Conservation (phyloP, 2,113 vertebrate genomes). For the Pavo muticus region DNA sequence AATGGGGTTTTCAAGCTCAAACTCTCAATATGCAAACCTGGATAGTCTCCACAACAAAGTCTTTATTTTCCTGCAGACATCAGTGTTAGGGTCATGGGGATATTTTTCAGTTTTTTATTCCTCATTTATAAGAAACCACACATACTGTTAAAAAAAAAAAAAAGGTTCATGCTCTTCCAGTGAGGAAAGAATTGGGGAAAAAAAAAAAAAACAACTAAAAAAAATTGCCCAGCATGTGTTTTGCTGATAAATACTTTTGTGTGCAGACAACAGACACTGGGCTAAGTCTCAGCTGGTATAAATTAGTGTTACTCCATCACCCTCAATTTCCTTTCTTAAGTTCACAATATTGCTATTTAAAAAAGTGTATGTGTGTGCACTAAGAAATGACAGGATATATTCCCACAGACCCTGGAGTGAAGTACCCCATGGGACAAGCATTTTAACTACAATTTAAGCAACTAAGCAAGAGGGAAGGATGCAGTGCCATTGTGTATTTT, state of each 20-base stretch:
- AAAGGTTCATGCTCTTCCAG: not conserved
- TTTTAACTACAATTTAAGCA: constrained; percentile 26
- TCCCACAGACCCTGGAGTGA: constrained; percentile 33
- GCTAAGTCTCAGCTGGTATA: constrained; percentile 53
- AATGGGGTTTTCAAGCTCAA: not conserved
- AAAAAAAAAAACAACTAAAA: not conserved
- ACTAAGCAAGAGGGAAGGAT: constrained; percentile 13
- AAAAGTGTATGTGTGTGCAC: not conserved
- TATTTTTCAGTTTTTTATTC: not conserved
- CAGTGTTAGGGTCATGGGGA: not conserved
- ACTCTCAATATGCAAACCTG: not conserved
- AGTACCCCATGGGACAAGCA: constrained; percentile 27
- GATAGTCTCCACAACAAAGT: not conserved
- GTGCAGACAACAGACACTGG: constrained; percentile 5
- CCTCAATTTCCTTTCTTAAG: constrained; percentile 43
- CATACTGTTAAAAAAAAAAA: not conserved
- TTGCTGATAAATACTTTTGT: constrained; percentile 36
- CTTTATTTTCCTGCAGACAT: not conserved
- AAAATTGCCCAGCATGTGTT: not conserved
- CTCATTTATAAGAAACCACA: not conserved
- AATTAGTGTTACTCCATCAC: constrained; percentile 51
- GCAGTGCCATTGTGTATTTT: constrained; percentile 24
- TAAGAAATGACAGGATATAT: constrained; percentile 45
- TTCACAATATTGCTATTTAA: constrained; percentile 34
- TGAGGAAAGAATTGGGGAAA: not conserved